A percentile compares a stretch with the other conserved stretches of the same genome.
These are phyloP conservation scores for Pontoporia blainvillei DNA, from an alignment of 2,113 vertebrate species.

Conservation along the genomic window DNA sequence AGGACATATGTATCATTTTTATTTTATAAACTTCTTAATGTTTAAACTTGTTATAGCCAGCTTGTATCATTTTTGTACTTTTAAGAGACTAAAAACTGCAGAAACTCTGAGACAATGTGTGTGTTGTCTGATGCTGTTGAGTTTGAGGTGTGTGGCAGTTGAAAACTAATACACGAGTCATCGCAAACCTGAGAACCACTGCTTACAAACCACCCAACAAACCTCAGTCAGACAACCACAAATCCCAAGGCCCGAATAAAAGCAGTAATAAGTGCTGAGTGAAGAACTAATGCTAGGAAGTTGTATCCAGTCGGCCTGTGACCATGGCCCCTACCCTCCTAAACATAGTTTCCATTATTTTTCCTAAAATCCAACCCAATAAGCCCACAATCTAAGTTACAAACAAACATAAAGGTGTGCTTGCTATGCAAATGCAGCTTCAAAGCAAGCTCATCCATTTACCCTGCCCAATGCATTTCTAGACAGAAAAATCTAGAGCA, in stretches of 20 bases:
- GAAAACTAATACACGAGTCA: neutral
- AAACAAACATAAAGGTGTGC: neutral
- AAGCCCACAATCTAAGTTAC: neutral
- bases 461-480: neutral
- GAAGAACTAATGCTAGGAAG: neutral
- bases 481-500: neutral
- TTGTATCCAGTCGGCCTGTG: neutral
- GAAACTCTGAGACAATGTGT: neutral
- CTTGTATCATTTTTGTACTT: neutral
- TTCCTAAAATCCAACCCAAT: neutral
- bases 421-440: neutral
- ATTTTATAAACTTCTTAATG: neutral
- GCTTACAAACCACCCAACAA: neutral
- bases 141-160: neutral
- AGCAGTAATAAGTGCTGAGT: neutral
- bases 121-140: neutral
- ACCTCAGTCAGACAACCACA: neutral
- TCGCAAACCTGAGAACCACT: neutral
- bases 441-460: neutral
- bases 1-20: neutral
- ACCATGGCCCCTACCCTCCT: neutral
- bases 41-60: conserved; percentile 6
- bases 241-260: neutral
- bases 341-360: neutral
- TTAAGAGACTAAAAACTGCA: neutral